These are phyloP conservation scores for Pharmacophagus antenor DNA, from an alignment of 2,888 invertebrate genomes.

Conservation along the genomic window DNA sequence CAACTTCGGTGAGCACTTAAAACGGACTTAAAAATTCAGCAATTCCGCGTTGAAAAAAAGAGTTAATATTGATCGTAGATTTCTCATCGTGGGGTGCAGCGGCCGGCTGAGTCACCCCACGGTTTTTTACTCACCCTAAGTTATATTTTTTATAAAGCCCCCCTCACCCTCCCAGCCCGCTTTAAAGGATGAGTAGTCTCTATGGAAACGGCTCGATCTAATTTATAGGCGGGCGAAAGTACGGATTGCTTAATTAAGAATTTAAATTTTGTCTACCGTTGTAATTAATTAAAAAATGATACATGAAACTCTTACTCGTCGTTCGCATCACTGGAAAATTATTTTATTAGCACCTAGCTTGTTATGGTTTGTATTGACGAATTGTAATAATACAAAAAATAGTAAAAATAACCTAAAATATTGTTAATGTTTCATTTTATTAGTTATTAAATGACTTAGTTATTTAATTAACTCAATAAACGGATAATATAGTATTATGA, in stretches of 20 bases:
- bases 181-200: slow-evolving; percentile 82
- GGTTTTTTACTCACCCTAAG: slow-evolving; percentile 82
- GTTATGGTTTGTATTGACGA: background rate
- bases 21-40: slow-evolving; percentile 76
- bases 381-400: background rate
- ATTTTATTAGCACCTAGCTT: background rate
- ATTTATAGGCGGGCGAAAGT: slow-evolving; percentile 80
- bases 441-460: background rate
- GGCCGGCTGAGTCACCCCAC: slow-evolving; percentile 82
- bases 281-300: slow-evolving; percentile 72
- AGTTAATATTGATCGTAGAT: slow-evolving; percentile 83
- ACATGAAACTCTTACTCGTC: slow-evolving; percentile 11
- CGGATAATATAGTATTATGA: slow-evolving; percentile 6
- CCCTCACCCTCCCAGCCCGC: slow-evolving; percentile 69
- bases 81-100: slow-evolving; percentile 80
- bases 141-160: slow-evolving; percentile 80
- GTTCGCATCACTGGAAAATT: background rate
- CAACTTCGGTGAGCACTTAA: slow-evolving; percentile 49
- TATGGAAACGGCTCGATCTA: slow-evolving; percentile 81
- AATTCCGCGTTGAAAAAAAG: slow-evolving; percentile 78
- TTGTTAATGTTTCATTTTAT: background rate
- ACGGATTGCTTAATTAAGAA: slow-evolving; percentile 81
- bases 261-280: slow-evolving; percentile 76
- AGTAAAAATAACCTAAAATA: background rate
- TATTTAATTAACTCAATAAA: background rate